phyloP scores from a whole-genome alignment of 2,113 vertebrate genomes.

The Corythornis vintsioides region DNA sequence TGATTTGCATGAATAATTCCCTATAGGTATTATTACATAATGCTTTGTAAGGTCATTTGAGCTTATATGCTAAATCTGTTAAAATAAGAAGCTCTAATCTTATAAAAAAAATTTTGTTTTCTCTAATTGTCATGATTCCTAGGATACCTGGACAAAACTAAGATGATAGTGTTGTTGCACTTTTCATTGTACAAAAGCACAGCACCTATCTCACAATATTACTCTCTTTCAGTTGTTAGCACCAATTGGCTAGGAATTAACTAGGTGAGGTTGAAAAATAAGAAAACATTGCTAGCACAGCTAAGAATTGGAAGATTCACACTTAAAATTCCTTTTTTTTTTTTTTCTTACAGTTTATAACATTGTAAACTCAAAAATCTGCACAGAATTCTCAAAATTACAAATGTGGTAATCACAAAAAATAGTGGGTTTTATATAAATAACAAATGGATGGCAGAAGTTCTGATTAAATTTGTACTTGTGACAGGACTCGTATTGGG shows the following conservation, averaged over 20 bases:
- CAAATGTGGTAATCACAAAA: neutral
- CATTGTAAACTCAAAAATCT: neutral
- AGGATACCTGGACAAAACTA: neutral
- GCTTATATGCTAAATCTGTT: conserved; percentile 2
- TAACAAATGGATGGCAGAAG: neutral
- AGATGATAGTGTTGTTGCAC: neutral
- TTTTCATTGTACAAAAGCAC: neutral
- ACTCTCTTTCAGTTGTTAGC: neutral
- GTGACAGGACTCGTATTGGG: neutral
- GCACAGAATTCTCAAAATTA: neutral
- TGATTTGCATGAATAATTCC: conserved; percentile 41
- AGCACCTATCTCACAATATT: neutral
- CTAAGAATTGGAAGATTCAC: neutral
- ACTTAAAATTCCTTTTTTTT: neutral
- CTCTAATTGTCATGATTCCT: neutral
- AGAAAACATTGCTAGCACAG: neutral
- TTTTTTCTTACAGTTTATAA: neutral
- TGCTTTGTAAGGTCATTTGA: conserved; percentile 24
- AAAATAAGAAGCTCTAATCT: conserved; percentile 21
- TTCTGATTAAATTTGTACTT: neutral
- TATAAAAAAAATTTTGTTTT: conserved; percentile 28
- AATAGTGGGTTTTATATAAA: neutral
- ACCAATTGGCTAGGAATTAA: neutral
- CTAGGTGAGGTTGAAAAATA: neutral
- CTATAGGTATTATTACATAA: conserved; percentile 37